These are phyloP conservation scores for Emys orbicularis DNA, from an alignment of 2,797 vertebrate species.

Conservation along the genomic window DNA sequence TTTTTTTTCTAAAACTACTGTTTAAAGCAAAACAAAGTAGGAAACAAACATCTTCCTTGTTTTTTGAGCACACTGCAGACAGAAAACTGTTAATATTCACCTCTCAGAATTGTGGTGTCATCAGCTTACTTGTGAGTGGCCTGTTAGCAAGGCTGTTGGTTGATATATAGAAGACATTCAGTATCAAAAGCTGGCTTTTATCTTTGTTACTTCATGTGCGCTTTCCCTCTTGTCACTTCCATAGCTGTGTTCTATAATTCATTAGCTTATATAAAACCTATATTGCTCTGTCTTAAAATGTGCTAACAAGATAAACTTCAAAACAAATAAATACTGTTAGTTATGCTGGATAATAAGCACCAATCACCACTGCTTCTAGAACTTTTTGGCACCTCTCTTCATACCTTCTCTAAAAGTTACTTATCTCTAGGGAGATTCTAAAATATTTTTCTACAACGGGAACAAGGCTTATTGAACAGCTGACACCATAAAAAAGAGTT, in stretches of 20 bases:
- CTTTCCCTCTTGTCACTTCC: neutral
- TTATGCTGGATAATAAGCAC: neutral
- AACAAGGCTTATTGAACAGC: neutral
- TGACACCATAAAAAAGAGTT: neutral
- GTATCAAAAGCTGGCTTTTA: neutral
- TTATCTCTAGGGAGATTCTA: neutral
- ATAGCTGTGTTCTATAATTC: neutral
- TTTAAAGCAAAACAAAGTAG: neutral
- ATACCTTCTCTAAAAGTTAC: neutral
- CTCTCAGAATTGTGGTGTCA: neutral
- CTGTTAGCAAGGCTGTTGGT: neutral
- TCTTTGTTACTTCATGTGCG: neutral
- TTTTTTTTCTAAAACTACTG: neutral
- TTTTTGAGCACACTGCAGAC: neutral
- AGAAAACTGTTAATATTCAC: neutral
- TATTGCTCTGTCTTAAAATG: neutral
- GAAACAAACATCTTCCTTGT: neutral
- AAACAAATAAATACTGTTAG: neutral
- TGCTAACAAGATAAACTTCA: neutral
- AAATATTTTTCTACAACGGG: neutral
- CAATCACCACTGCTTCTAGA: accelerated
- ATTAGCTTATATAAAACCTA: neutral
- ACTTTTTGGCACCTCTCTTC: neutral
- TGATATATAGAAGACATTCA: neutral
- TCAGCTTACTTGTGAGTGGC: neutral